Percentiles rank a stretch among this genome's conserved stretches.
Conservation (phyloP, 2,113 vertebrate genomes). For the Rhea pennata region DNA sequence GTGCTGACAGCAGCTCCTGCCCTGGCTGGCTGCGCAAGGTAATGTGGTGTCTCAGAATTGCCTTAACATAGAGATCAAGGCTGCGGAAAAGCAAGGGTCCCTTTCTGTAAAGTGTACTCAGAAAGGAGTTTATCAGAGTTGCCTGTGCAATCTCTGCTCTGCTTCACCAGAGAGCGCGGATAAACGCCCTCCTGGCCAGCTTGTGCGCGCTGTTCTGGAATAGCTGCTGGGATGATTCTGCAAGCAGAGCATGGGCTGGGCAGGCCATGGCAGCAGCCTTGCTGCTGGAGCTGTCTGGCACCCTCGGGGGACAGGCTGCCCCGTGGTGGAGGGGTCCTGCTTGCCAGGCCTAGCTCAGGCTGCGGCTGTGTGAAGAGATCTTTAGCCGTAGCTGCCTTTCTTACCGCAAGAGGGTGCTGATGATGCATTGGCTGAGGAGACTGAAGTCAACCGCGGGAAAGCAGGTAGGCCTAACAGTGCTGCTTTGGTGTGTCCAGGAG, state of each 20-base stretch:
- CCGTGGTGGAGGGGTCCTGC: neutral
- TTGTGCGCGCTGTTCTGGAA: neutral
- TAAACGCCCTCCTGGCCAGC: neutral
- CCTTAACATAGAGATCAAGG: neutral
- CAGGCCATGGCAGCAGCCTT: neutral
- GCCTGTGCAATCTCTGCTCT: neutral
- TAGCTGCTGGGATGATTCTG: neutral
- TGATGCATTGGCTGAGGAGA: neutral
- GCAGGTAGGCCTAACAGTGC: constrained; percentile 12
- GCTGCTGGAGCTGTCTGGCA: neutral
- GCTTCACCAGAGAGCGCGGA: neutral
- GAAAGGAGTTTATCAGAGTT: neutral
- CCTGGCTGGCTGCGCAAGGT: constrained; percentile 96
- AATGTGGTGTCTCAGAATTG: neutral
- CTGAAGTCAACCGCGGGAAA: neutral
- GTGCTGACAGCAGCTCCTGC: constrained; percentile 90
- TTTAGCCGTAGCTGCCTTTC: neutral
- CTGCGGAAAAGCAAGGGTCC: neutral
- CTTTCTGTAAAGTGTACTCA: neutral
- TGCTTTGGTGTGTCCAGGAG: constrained; percentile 81
- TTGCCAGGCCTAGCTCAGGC: neutral
- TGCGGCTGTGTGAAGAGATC: rapidly evolving
- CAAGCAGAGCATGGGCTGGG: no score
- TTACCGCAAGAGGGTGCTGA: constrained; percentile 69
- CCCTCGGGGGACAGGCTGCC: neutral